Conservation (phyloP, 2,888 invertebrate species). For the Xylota sylvarum region DNA sequence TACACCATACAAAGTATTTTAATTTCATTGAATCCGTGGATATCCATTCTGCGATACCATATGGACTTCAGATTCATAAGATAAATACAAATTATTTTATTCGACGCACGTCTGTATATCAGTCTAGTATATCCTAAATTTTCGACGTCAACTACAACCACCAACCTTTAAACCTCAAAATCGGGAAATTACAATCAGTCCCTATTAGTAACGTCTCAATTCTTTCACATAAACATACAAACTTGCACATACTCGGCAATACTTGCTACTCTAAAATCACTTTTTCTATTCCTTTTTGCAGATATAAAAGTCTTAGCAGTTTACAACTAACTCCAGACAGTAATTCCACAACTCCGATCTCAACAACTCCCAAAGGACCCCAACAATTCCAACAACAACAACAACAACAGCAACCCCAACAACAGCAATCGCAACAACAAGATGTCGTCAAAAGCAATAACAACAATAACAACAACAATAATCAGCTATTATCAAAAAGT, state of each 20-base stretch:
- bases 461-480: constrained; percentile 42
- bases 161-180: no score
- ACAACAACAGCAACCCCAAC: constrained; percentile 78
- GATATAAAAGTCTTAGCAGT: constrained; percentile 85
- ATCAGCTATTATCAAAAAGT: constrained; percentile 80
- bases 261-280: not conserved
- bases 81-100: no score
- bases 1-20: no score
- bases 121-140: no score
- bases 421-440: constrained; percentile 80
- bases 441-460: constrained; percentile 58
- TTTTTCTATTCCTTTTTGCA: constrained; percentile 63
- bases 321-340: constrained; percentile 84
- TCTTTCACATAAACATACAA: not conserved
- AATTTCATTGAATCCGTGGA: no score
- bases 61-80: no score
- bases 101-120: no score
- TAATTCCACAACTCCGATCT: constrained; percentile 84
- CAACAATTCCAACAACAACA: constrained; percentile 77
- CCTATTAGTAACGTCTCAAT: not conserved
- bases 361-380: constrained; percentile 83
- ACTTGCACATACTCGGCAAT: not conserved
- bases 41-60: no score
- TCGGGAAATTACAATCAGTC: no score
- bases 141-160: no score